phyloP scores from a whole-genome alignment of 2,888 invertebrate species.

The Parascotia fuliginaria region DNA sequence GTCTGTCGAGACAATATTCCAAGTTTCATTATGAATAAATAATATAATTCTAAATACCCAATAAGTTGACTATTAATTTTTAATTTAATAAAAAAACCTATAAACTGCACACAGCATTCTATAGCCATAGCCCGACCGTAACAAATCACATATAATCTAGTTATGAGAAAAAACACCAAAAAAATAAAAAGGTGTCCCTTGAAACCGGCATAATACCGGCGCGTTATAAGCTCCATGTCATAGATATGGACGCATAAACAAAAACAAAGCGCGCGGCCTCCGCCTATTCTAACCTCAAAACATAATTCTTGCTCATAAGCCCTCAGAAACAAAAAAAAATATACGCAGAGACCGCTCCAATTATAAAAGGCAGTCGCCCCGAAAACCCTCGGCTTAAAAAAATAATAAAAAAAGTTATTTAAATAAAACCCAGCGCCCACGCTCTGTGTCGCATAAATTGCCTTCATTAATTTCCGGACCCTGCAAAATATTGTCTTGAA shows the following conservation, averaged over 20 bases:
- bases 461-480: slow-evolving; percentile 84
- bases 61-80: too few relatives aligned
- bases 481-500: slow-evolving; percentile 86
- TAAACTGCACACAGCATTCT: too few relatives aligned
- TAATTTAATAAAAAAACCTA: too few relatives aligned
- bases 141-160: slow-evolving; percentile 49
- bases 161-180: slow-evolving; percentile 1
- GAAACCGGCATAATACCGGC: slow-evolving; percentile 10
- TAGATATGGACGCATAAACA: slow-evolving; percentile 44
- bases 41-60: too few relatives aligned
- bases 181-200: slow-evolving; percentile 12
- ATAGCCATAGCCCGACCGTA: slow-evolving; percentile 30
- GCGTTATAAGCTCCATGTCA: slow-evolving; percentile 40
- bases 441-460: slow-evolving; percentile 84
- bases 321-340: slow-evolving; percentile 61
- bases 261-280: slow-evolving; percentile 36
- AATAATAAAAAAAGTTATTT: slow-evolving; percentile 77
- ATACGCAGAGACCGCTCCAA: slow-evolving; percentile 68
- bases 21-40: too few relatives aligned
- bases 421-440: slow-evolving; percentile 78
- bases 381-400: slow-evolving; percentile 70
- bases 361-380: slow-evolving; percentile 78
- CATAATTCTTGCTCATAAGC: slow-evolving; percentile 73
- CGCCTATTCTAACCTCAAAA: slow-evolving; percentile 71
- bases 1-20: too few relatives aligned